Evolutionary conservation across 2,797 vertebrate genomes (phyloP).

Genomic region (Anomalospiza imberbis): DNA sequence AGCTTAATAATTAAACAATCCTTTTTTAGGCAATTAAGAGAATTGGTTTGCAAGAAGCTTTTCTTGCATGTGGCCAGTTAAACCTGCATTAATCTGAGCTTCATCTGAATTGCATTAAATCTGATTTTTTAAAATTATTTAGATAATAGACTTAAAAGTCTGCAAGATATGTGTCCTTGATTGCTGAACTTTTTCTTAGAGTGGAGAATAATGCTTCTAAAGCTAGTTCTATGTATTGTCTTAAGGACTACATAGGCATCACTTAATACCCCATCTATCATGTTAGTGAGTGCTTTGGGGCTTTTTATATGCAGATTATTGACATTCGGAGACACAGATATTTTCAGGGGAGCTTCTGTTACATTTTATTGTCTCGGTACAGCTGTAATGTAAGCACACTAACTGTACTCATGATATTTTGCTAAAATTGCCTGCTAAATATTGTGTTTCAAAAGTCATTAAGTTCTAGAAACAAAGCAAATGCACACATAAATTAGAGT

Average conservation of each 20-base stretch:
- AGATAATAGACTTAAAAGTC: slow-evolving; percentile 37
- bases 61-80: background rate
- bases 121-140: slow-evolving; percentile 5
- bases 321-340: background rate
- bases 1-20: slow-evolving; percentile 47
- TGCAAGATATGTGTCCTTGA: background rate
- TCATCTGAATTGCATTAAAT: slow-evolving; percentile 4
- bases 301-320: slow-evolving; percentile 52
- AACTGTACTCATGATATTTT: background rate
- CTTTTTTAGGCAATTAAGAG: slow-evolving; percentile 14
- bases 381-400: background rate
- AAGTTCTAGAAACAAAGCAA: background rate
- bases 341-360: slow-evolving; percentile 30
- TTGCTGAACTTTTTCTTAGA: background rate
- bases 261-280: slow-evolving; percentile 1
- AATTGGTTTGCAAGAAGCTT: slow-evolving; percentile 26
- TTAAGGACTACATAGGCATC: slow-evolving; percentile 1
- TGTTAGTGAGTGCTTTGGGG: background rate
- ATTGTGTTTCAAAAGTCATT: background rate
- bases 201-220: background rate
- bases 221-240: background rate
- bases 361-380: background rate
- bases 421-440: background rate
- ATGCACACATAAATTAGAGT: background rate
- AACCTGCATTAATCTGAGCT: slow-evolving; percentile 3